Evolutionary conservation across 2,888 invertebrate genomes (phyloP), one percentile per base, ranked within the genome.

Genomic region (Griposia aprilina): DNA sequence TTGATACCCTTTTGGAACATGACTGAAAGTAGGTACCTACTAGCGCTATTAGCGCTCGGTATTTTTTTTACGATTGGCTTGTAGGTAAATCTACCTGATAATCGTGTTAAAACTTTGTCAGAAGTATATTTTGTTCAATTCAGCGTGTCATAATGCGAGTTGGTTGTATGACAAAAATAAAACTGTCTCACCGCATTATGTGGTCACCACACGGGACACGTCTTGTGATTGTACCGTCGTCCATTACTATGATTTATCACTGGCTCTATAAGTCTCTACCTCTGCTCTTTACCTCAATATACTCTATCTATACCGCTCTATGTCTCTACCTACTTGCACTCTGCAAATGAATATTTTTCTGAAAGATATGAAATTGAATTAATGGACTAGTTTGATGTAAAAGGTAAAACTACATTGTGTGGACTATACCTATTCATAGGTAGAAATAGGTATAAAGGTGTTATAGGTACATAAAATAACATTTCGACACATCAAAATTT

Each of bases 231-330:
- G 90, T 76, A 71, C 68, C 59, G 48, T 80, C 84, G 48, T 83
- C 89, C 87, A 90, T 91, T 89, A 89, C 90, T 91, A 89, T 90
- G 88, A 90, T 90, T 91, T 91, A 90, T 91, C 80, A 81, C 87
- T 59, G 69, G 59, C 72, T 78, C 45, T 78, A 74, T 52, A 57
- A 74, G 67, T 60, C 76, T 26, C 50, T 30, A 78, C 69, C 55
- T 78, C 23, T 50, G 45, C 68, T 74, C 66, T 73, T 50, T 60
- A 30, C 68, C 69, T 55, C 78, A 41, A 50, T 70, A 26, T 48
- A 73, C 41, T 63, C n/a, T 63, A 63, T 55, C 20, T 45, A 48
- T 45, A 52, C 17, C 50, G 23, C 55, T 59, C 45, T 52, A 59
- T 66, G 30, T 5, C 23, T 69, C 26, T 70, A 80, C 75, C 62